A percentile compares a stretch with the other conserved stretches of the same genome.
Conservation (phyloP, 2,113 vertebrate species). For the Callionymus lyra region DNA sequence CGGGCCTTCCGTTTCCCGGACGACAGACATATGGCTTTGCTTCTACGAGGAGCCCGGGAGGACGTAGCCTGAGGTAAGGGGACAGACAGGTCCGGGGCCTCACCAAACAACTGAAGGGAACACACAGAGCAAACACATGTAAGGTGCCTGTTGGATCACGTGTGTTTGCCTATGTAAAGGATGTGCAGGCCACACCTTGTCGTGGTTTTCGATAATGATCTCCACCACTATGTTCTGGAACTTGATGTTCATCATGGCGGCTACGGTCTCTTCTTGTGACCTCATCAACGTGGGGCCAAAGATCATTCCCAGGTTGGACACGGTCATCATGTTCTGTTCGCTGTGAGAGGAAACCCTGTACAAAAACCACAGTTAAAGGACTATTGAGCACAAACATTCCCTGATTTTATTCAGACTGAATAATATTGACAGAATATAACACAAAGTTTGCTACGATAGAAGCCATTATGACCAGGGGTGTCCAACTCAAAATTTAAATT, state of each 20-base stretch:
- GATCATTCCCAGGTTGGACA: constrained; percentile 95
- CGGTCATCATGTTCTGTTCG: constrained; percentile 92
- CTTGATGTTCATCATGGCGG: constrained; percentile 99
- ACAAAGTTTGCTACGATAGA: too few species aligned
- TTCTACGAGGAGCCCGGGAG: constrained; percentile 76
- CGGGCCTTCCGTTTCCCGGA: constrained; percentile 85
- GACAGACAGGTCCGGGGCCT: constrained; percentile 83
- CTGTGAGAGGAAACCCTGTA: constrained; percentile 88
- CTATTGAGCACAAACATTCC: too few species aligned
- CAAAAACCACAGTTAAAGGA: background rate
- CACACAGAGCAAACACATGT: background rate
- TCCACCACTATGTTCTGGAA: constrained; percentile 98
- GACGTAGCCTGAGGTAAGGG: constrained; percentile 83
- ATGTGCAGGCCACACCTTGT: constrained; percentile 69
- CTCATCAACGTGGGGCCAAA: constrained; percentile 96
- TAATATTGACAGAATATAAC: too few species aligned
- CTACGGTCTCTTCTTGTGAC: constrained; percentile 94
- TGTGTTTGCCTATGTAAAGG: background rate
- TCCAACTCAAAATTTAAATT: too few species aligned
- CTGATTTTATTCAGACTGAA: too few species aligned
- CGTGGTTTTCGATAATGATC: constrained; percentile 93
- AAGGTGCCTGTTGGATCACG: background rate
- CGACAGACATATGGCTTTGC: constrained; percentile 88
- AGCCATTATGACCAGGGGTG: too few species aligned
- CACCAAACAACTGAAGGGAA: constrained; percentile 78